Evolutionary conservation across 2,113 vertebrate genomes (phyloP), one percentile per base, ranked within the genome.

Genomic region (Eurystomus gularis): DNA sequence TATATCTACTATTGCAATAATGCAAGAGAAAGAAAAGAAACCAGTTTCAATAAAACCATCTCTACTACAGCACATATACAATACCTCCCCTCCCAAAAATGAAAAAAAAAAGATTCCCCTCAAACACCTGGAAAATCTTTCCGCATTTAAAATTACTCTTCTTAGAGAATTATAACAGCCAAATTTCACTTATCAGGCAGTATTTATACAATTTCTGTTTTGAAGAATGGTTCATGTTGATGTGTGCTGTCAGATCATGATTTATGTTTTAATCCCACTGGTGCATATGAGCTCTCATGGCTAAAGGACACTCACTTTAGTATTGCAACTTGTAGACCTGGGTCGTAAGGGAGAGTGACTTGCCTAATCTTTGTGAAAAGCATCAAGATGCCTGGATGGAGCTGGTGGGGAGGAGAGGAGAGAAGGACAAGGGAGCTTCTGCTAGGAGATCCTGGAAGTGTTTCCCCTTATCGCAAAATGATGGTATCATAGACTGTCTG

Each of bases 1-100:
- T 23, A 17, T 17, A 62, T 13, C 60, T 40, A 64, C 13, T 37
- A 28, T n/a, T 19, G 31, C 73, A 95, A 35, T 37, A 75, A 83
- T 21, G 12, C 2, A 17, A 40, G 37, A 52, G 13, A 51, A 17
- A 40, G 37, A 52, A 12, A 51, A 7, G 24, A 93, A 81, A 75
- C 0, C 29, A 81, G 6, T 73, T 64, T 88, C 8, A 31, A 26
- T 64, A 62, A 91, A 92, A 24, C 6, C 33, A 46, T 37, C 25
- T 78, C 25, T 33, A 39, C 35, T 42, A 48, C 11, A 76, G 13
- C 82, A 46, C 3, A 13, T 31, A 57, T 44, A n/a, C 11, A 80
- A 33, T 8, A 8, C 2, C 2, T 5, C 2, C 10, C 6, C 1
- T 4, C 3, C 17, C 10, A 51, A 48, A 85, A 51, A 23, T 13